These are phyloP conservation scores for Himalopsyche phryganea DNA, from an alignment of 1,140 invertebrate species.

Conservation along the genomic window DNA sequence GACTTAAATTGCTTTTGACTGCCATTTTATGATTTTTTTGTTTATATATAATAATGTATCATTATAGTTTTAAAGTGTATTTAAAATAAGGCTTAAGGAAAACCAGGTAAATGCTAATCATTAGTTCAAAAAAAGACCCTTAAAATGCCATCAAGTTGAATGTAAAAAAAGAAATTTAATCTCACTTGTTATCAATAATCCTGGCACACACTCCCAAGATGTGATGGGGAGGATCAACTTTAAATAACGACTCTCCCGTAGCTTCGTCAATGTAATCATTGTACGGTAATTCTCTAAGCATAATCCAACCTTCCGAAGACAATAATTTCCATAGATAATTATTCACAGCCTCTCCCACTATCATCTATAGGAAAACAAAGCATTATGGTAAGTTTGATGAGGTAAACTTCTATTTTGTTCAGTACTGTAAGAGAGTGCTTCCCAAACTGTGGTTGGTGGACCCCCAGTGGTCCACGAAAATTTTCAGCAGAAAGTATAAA, in stretches of 20 bases:
- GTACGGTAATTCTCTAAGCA: conserved; percentile 31
- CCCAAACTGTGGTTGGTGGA: too few species aligned
- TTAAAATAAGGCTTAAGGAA: neutral
- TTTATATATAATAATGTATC: neutral
- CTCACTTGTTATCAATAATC: conserved; percentile 28
- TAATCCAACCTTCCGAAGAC: conserved; percentile 24
- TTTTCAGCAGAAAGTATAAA: too few species aligned
- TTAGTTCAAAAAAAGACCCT: neutral
- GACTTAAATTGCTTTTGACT: neutral
- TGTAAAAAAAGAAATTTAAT: neutral
- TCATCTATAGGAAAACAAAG: conserved; percentile 10
- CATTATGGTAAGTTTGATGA: neutral
- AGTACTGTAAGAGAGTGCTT: too few species aligned
- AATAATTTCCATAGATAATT: conserved; percentile 27
- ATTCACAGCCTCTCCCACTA: conserved; percentile 31
- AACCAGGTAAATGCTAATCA: neutral
- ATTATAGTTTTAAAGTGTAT: neutral
- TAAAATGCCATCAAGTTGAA: neutral
- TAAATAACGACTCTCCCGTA: conserved; percentile 23
- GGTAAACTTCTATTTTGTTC: too few species aligned
- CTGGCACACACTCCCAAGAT: conserved; percentile 29
- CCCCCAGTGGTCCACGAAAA: too few species aligned
- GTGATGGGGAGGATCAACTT: conserved; percentile 31
- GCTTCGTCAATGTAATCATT: conserved; percentile 30
- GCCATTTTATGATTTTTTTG: neutral